Evolutionary conservation across 2,888 invertebrate species (phyloP).

Genomic region (Spicauda simplicius): DNA sequence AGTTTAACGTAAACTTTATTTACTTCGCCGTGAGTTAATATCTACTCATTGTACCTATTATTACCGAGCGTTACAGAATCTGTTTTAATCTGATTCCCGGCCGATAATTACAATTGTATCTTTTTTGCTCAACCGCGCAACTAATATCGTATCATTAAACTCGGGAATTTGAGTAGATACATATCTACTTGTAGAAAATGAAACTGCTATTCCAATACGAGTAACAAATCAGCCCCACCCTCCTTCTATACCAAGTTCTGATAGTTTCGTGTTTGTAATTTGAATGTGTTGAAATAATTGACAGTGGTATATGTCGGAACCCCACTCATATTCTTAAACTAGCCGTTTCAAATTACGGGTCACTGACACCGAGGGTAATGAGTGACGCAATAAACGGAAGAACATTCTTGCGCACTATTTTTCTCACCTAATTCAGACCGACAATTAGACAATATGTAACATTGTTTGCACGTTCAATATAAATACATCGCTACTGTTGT

Average conservation of each 20-base stretch:
- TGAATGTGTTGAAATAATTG: conserved; percentile 39
- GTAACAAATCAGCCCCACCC: conserved; percentile 11
- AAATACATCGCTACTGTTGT: conserved; percentile 3
- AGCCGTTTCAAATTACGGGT: conserved; percentile 49
- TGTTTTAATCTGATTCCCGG: conserved; percentile 26
- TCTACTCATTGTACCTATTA: conserved; percentile 5
- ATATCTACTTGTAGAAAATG: conserved; percentile 18
- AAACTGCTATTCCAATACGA: conserved; percentile 17
- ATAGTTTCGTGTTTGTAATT: conserved; percentile 31
- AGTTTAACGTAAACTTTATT: neutral
- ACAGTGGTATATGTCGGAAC: conserved; percentile 35
- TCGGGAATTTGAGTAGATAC: conserved; percentile 14
- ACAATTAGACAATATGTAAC: conserved; percentile 64
- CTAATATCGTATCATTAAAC: conserved; percentile 11
- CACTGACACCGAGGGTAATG: conserved; percentile 53
- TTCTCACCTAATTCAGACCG: conserved; percentile 66
- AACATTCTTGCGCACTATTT: conserved; percentile 61
- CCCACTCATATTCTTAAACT: conserved; percentile 42
- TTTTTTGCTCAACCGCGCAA: conserved; percentile 14
- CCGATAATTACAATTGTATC: conserved; percentile 20
- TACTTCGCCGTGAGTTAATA: neutral
- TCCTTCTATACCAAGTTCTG: conserved; percentile 4
- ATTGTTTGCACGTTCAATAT: conserved; percentile 55
- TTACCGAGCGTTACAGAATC: conserved; percentile 3
- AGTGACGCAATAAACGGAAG: conserved; percentile 59